Evolutionary conservation across 92 coral and sea anemone species (phyloP).

Genomic region (Palythoa grandiflora): DNA sequence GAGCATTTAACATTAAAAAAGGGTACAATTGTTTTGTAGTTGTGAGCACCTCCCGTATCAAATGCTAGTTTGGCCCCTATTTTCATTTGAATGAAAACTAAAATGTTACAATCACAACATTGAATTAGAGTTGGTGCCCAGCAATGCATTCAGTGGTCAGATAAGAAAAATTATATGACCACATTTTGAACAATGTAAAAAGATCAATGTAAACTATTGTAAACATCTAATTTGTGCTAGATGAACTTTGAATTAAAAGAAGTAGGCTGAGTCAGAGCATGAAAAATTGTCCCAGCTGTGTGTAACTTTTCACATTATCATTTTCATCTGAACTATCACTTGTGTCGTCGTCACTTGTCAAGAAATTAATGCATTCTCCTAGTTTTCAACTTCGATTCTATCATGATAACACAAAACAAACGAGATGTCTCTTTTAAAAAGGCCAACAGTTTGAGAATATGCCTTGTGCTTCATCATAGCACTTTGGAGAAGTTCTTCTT

Average conservation of each 20-base stretch:
- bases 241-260: not conserved
- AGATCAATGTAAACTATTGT: not conserved
- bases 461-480: not conserved
- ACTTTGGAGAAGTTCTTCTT: not conserved
- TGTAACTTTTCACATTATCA: no score
- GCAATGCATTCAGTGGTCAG: not conserved
- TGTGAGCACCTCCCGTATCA: not conserved
- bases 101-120: not conserved
- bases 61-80: not conserved
- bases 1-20: not conserved
- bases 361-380: no score
- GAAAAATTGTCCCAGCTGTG: not conserved
- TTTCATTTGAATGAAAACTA: not conserved
- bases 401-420: no score
- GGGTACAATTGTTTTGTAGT: not conserved
- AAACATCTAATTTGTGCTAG: not conserved
- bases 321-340: no score
- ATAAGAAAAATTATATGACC: not conserved
- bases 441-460: no score
- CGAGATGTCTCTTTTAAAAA: no score
- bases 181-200: not conserved
- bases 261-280: conserved; percentile 1
- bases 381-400: no score
- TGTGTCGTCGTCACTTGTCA: no score
- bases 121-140: not conserved